A percentile compares a stretch with the other conserved stretches of the same genome.
Conservation (phyloP, 2,888 invertebrate species). For the Timema cristinae region DNA sequence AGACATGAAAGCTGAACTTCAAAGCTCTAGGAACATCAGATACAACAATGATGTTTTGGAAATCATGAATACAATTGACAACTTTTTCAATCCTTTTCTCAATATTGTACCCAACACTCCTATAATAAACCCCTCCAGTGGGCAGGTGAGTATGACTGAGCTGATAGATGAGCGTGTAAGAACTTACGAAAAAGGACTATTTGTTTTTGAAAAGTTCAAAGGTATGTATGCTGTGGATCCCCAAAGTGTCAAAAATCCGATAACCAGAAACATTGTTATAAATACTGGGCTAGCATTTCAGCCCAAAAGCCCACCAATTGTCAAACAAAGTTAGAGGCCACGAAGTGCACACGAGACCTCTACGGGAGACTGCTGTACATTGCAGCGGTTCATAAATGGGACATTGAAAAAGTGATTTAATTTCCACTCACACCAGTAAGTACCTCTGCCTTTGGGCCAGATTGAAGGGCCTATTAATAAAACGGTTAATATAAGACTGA, state of each 20-base stretch:
- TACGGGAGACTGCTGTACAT: slow-evolving; percentile 6
- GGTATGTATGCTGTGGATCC: not conserved
- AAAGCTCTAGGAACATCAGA: not conserved
- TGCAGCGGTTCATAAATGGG: slow-evolving; percentile 11
- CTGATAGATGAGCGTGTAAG: slow-evolving; percentile 4
- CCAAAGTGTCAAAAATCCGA: not conserved
- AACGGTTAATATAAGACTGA: not conserved
- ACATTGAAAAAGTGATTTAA: slow-evolving; percentile 1
- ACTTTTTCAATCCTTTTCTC: not conserved
- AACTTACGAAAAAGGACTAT: not conserved
- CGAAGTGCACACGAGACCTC: slow-evolving; percentile 8
- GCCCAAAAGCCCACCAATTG: not conserved
- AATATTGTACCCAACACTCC: not conserved
- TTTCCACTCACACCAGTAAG: not conserved
- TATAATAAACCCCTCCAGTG: not conserved
- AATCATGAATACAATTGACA: slow-evolving; percentile 5
- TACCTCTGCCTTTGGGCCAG: not conserved
- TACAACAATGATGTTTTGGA: not conserved
- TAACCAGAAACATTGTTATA: not conserved
- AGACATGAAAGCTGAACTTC: slow-evolving; percentile 9
- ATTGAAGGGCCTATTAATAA: not conserved
- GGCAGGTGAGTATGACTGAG: not conserved
- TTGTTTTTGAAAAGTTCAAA: slow-evolving; percentile 2
- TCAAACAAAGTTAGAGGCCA: not conserved
- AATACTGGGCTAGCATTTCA: slow-evolving; percentile 1